Conservation (phyloP, 2,113 vertebrate genomes). For the Bolborhynchus lineola region DNA sequence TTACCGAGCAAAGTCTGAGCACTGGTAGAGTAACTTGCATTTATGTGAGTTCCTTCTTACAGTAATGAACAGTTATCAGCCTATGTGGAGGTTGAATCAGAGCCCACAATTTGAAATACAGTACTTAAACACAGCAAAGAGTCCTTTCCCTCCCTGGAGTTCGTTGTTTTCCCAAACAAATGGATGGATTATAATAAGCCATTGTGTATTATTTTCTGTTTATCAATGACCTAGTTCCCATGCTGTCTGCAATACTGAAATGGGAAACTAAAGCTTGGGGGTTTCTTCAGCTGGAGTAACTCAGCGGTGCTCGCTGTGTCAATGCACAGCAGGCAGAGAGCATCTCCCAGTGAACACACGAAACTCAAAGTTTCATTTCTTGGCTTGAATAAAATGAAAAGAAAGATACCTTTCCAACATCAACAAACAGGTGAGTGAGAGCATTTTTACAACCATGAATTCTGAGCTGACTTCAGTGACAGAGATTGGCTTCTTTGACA, state of each 20-base stretch:
- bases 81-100: not conserved
- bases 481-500: not conserved
- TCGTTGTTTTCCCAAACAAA: not conserved
- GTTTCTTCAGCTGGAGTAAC: not conserved
- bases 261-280: not conserved
- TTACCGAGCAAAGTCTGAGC: not conserved
- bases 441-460: not conserved
- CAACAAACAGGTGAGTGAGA: not conserved
- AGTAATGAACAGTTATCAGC: not conserved
- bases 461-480: not conserved
- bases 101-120: not conserved
- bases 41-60: not conserved
- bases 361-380: not conserved
- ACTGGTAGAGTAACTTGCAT: not conserved
- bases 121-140: not conserved
- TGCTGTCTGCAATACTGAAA: not conserved
- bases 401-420: not conserved
- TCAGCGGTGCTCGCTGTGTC: not conserved
- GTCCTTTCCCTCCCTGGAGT: not conserved
- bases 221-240: not conserved
- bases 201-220: slow-evolving; percentile 6
- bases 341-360: not conserved
- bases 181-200: not conserved
- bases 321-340: not conserved
- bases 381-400: not conserved